Percentiles rank a stretch among this genome's conserved stretches.
Conservation (phyloP, 2,888 invertebrate genomes). For the Aromia moschata region DNA sequence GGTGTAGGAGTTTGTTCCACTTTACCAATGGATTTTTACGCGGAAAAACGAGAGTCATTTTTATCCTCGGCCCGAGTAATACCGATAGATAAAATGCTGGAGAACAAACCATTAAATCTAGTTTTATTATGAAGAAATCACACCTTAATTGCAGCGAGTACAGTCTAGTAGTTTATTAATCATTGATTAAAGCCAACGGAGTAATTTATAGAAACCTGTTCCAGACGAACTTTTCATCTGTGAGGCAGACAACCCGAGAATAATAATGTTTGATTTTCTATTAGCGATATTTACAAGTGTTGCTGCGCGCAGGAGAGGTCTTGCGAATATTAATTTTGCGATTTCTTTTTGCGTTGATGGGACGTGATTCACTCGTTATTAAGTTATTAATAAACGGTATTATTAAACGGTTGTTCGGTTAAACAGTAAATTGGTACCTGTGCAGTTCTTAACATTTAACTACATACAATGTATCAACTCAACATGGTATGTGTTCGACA, state of each 20-base stretch:
- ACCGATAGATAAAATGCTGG: slow-evolving; percentile 41
- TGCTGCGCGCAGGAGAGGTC: too few relatives aligned
- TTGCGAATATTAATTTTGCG: too few relatives aligned
- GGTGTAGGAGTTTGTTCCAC: slow-evolving; percentile 51
- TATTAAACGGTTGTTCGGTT: too few relatives aligned
- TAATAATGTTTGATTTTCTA: background rate
- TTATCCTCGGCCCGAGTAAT: slow-evolving; percentile 42
- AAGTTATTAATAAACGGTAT: too few relatives aligned
- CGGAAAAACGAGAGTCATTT: slow-evolving; percentile 46
- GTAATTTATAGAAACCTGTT: background rate
- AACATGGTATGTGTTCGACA: too few relatives aligned
- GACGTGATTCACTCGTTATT: too few relatives aligned
- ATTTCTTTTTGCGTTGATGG: too few relatives aligned
- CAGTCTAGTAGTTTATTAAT: slow-evolving; percentile 47
- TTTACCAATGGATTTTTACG: slow-evolving; percentile 47
- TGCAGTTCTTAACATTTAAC: too few relatives aligned
- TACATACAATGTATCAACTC: too few relatives aligned
- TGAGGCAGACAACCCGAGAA: background rate
- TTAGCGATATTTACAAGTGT: too few relatives aligned
- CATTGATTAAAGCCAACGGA: slow-evolving; percentile 1
- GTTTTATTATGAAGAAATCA: slow-evolving; percentile 41
- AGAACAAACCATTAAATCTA: slow-evolving; percentile 42
- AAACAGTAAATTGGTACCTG: too few relatives aligned
- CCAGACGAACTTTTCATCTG: background rate
- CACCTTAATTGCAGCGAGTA: slow-evolving; percentile 45